Conservation (phyloP, 2,888 invertebrate species). For the Molanna angustata region DNA sequence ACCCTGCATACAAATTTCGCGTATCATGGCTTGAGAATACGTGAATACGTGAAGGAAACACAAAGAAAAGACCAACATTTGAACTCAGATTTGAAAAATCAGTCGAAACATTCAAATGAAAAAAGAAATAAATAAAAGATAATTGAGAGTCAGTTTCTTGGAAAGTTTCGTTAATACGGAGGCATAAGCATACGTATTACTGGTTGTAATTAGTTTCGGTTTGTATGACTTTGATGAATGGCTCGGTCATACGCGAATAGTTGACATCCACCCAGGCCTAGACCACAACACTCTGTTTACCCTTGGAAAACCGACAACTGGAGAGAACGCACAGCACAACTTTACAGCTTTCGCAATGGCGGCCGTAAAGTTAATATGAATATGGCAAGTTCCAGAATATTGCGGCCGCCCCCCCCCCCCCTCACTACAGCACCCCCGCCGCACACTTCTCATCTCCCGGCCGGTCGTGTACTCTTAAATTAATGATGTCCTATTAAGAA, state of each 20-base stretch:
- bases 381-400: slow-evolving; percentile 26
- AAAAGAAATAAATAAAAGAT: too few species aligned
- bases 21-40: too few species aligned
- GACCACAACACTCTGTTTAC: slow-evolving; percentile 31
- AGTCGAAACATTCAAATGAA: too few species aligned
- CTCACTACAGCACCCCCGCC: too few species aligned
- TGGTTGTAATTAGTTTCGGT: slow-evolving; percentile 11
- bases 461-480: neutral
- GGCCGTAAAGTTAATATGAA: slow-evolving; percentile 28
- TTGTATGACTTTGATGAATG: slow-evolving; percentile 17
- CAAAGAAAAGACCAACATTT: too few species aligned
- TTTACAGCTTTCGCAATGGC: slow-evolving; percentile 11
- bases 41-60: too few species aligned
- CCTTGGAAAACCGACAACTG: slow-evolving; percentile 16
- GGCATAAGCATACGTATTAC: too few species aligned
- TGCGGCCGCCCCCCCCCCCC: neutral
- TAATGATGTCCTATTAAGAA: slow-evolving; percentile 7
- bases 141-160: too few species aligned
- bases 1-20: too few species aligned
- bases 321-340: neutral
- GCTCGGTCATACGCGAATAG: slow-evolving; percentile 18
- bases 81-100: too few species aligned
- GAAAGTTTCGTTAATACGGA: too few species aligned
- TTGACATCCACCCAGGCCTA: slow-evolving; percentile 15
- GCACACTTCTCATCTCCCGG: neutral